Evolutionary conservation across 1,140 invertebrate genomes (phyloP).

Genomic region (Orussus abietinus): DNA sequence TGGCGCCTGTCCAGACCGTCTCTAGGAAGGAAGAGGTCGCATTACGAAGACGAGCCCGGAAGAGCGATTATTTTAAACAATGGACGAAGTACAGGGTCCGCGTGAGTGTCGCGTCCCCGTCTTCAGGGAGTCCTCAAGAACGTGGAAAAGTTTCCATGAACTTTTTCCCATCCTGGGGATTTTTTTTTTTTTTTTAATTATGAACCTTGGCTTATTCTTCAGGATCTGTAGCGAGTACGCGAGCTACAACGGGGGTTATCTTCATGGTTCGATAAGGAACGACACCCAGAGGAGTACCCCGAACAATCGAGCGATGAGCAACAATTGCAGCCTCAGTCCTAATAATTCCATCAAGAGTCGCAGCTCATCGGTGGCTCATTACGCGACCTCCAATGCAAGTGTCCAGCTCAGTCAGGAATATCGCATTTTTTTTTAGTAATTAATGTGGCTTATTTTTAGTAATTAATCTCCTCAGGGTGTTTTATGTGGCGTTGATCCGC

Average conservation of each 20-base stretch:
- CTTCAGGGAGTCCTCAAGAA: neutral
- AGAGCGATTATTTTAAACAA: constrained; percentile 63
- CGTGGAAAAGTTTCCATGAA: neutral
- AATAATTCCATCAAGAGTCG: constrained; percentile 64
- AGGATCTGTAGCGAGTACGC: constrained; percentile 61
- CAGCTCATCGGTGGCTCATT: constrained; percentile 40
- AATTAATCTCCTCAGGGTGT: too few species aligned
- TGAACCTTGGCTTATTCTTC: constrained; percentile 19
- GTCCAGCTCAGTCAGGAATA: neutral
- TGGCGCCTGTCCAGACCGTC: constrained; percentile 68
- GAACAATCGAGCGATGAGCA: constrained; percentile 54
- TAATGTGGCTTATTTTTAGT: neutral
- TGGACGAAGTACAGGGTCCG: constrained; percentile 43
- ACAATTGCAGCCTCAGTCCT: constrained; percentile 62
- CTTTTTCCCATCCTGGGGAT: constrained; percentile 4
- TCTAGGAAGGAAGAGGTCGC: constrained; percentile 57
- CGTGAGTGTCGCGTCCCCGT: constrained; percentile 26
- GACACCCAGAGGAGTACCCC: constrained; percentile 64
- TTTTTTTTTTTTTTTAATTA: constrained; percentile 11
- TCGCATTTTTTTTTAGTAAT: too few species aligned
- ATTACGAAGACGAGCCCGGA: constrained; percentile 47
- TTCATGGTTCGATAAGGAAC: constrained; percentile 58
- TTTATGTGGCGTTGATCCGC: too few species aligned
- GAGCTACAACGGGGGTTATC: constrained; percentile 66
- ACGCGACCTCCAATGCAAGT: constrained; percentile 24